A percentile compares a stretch with the other conserved stretches of the same genome.
Conservation (phyloP, 1,140 invertebrate species). For the Oedothorax gibbosus region DNA sequence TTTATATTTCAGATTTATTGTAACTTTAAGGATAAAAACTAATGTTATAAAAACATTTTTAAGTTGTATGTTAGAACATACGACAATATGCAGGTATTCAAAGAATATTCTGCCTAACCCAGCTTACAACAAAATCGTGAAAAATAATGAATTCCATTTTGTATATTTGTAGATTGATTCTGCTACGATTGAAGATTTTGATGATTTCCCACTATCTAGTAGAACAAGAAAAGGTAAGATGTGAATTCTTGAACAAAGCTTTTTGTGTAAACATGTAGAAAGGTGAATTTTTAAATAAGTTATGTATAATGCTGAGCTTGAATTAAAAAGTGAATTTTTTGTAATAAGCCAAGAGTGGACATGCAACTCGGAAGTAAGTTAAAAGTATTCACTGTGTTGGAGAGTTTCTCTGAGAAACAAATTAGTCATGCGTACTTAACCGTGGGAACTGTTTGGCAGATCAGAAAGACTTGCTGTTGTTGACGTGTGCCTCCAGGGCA, state of each 20-base stretch:
- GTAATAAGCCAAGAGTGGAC: neutral
- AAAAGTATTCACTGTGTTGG: neutral
- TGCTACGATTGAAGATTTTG: constrained; percentile 24
- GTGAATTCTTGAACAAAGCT: neutral
- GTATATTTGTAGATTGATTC: constrained; percentile 31
- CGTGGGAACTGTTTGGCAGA: too few species aligned
- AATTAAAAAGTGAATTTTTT: neutral
- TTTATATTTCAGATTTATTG: neutral
- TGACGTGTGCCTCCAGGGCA: too few species aligned
- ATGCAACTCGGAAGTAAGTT: neutral
- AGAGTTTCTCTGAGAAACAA: neutral
- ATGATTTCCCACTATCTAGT: constrained; percentile 53
- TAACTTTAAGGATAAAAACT: neutral
- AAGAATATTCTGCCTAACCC: neutral
- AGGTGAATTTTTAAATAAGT: neutral
- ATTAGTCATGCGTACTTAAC: too few species aligned
- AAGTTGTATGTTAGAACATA: neutral
- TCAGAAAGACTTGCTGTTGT: too few species aligned
- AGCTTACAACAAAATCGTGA: too few species aligned
- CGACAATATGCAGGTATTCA: neutral
- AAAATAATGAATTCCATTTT: neutral
- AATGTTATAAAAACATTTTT: neutral
- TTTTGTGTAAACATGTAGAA: neutral
- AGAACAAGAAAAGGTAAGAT: constrained; percentile 57
- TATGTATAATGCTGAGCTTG: neutral